Conservation (phyloP, 2,797 vertebrate species). For the Heliangelus exortis region DNA sequence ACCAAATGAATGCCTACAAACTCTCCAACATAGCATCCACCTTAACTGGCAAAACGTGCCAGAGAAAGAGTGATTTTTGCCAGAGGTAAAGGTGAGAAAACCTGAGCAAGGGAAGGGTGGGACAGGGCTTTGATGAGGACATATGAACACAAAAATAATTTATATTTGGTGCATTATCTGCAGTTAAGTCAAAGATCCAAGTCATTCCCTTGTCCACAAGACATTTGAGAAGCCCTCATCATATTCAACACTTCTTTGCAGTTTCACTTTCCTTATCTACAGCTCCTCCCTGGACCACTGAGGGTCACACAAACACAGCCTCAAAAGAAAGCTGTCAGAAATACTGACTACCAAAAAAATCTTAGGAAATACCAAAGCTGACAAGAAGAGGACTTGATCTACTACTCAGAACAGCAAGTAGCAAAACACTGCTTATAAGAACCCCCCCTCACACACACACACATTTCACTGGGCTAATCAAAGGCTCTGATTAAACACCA, state of each 20-base stretch:
- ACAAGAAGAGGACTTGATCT: not conserved
- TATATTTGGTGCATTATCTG: not conserved
- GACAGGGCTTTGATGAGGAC: not conserved
- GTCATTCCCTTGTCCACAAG: not conserved
- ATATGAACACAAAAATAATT: not conserved
- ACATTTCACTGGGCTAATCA: not conserved
- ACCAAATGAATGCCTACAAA: conserved; percentile 5
- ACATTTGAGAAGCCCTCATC: not conserved
- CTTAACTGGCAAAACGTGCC: not conserved
- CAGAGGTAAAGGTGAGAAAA: not conserved
- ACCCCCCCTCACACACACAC: not conserved
- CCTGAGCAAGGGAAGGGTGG: not conserved
- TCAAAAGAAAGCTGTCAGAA: not conserved
- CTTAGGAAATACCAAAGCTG: not conserved
- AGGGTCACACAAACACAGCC: not conserved
- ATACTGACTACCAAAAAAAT: not conserved
- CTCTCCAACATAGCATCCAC: not conserved
- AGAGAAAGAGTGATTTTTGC: not conserved
- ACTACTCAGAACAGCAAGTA: not conserved
- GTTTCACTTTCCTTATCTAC: not conserved
- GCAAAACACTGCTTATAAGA: not conserved
- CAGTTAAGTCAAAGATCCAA: not conserved
- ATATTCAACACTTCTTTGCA: not conserved
- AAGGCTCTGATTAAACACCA: not conserved
- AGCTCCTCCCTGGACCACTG: not conserved